phyloP scores from a whole-genome alignment of 30 jellyfish, hydroid and myxozoan genomes.

The Sanderia malayensis region DNA sequence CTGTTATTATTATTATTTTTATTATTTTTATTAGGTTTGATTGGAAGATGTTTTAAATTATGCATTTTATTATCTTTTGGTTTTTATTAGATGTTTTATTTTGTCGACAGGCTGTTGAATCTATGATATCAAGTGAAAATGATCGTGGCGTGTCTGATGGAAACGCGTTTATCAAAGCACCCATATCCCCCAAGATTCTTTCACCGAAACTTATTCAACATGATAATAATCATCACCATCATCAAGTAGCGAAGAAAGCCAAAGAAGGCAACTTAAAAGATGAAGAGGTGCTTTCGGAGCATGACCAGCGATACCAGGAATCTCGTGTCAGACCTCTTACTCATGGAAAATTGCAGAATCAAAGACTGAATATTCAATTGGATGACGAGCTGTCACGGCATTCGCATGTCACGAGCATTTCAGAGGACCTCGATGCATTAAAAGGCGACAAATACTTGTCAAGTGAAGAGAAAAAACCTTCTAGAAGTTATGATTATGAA shows the following conservation, averaged over 20 bases:
- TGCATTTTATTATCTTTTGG: too few relatives aligned
- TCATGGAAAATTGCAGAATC: slow-evolving; percentile 6
- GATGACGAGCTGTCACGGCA: neutral
- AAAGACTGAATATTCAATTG: slow-evolving; percentile 10
- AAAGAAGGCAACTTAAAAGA: slow-evolving; percentile 8
- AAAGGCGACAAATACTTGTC: slow-evolving; percentile 6
- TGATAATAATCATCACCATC: slow-evolving; percentile 20
- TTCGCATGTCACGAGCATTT: slow-evolving; percentile 19
- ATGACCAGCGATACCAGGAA: neutral
- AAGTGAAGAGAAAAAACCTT: neutral
- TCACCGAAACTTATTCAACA: slow-evolving; percentile 58
- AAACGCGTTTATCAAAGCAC: slow-evolving; percentile 44
- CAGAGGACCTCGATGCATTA: slow-evolving; percentile 47
- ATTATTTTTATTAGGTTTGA: too few relatives aligned
- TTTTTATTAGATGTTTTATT: too few relatives aligned
- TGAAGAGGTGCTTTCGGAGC: slow-evolving; percentile 5
- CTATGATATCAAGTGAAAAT: slow-evolving; percentile 65
- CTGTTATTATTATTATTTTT: too few relatives aligned
- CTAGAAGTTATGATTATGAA: neutral
- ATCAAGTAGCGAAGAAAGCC: neutral
- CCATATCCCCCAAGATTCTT: slow-evolving; percentile 56
- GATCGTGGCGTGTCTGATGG: slow-evolving; percentile 49
- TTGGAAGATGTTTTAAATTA: too few relatives aligned
- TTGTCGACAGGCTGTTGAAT: slow-evolving; percentile 74
- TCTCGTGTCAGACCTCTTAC: neutral